Evolutionary conservation across 1,140 invertebrate species (phyloP).

Genomic region (Bicyclus anynana): DNA sequence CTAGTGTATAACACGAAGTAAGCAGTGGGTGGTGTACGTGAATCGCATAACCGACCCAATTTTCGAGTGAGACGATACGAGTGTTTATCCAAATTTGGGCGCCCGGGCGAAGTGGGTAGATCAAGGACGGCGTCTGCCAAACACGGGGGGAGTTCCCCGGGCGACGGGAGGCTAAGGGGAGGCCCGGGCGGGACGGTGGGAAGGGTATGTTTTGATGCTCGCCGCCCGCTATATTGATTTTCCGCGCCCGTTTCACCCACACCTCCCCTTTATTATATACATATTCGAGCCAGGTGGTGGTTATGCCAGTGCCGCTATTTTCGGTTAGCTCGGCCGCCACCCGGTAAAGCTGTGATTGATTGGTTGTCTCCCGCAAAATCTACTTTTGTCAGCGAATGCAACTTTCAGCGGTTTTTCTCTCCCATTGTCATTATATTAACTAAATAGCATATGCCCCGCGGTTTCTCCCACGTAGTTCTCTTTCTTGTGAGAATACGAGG

Average conservation of each 20-base stretch:
- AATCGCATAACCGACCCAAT: slow-evolving; percentile 69
- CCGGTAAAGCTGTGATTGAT: slow-evolving; percentile 62
- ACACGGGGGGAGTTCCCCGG: slow-evolving; percentile 71
- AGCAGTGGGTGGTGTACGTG: slow-evolving; percentile 1
- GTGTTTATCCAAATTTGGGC: slow-evolving; percentile 70
- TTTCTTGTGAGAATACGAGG: too few species aligned
- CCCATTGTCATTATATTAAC: background rate
- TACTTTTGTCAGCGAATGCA: slow-evolving; percentile 32
- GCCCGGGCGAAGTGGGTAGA: slow-evolving; percentile 61
- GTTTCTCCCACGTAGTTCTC: too few species aligned
- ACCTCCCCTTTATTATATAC: slow-evolving; percentile 65
- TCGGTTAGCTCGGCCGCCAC: slow-evolving; percentile 56
- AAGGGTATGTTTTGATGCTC: slow-evolving; percentile 69
- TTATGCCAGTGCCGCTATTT: slow-evolving; percentile 63
- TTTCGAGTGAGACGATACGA: slow-evolving; percentile 59
- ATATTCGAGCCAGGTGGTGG: slow-evolving; percentile 64
- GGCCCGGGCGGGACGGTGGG: slow-evolving; percentile 31
- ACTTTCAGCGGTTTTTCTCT: slow-evolving; percentile 6
- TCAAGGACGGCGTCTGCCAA: slow-evolving; percentile 76
- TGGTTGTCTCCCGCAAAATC: slow-evolving; percentile 37
- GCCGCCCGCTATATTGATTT: slow-evolving; percentile 73
- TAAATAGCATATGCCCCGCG: too few species aligned
- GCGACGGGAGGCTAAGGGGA: slow-evolving; percentile 44
- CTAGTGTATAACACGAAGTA: slow-evolving; percentile 2
- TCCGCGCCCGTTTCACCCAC: slow-evolving; percentile 48